Evolutionary conservation across 2,888 invertebrate genomes (phyloP), one percentile per base, ranked within the genome.

Genomic region (Melolontha melolontha): DNA sequence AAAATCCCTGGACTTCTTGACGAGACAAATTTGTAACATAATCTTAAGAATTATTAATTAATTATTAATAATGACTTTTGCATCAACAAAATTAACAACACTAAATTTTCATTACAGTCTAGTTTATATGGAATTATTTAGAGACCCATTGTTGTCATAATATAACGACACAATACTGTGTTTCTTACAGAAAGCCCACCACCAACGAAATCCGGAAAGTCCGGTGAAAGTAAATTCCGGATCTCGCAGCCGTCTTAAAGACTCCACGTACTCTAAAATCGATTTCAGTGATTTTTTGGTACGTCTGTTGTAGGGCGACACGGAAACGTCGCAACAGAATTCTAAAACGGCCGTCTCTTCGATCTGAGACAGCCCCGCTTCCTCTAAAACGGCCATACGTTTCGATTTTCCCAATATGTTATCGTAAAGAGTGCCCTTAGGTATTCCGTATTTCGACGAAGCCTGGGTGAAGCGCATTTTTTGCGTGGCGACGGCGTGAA

Each of bases 181-280:
- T 78, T 92, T 92, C 82, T 92, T 92, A 83, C 92, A 92, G 77
- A 92, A 92, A 0, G 92, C 92, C 92, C 92, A 92, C 92, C 92
- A 92, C 92, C 92, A 92, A 11, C 91, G 84, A 76, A 90, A 92
- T 0, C 91, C 91, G 17, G 89, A 88, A n/a, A 91, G 84, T n/a
- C 90, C 90, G 66, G 87, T 86, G 76, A 92, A 91, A 70, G 86
- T 82, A 78, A 92, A 92, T 71, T 85, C 86, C 1, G 91, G 90
- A 68, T 91, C 89, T 70, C 89, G 84, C 41, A 82, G 77, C 49
- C 86, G 84, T 74, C 87, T 84, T 67, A 92, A 79, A 74, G 87
- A 88, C 77, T 90, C 89, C n/a, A 92, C 91, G 76, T 87, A 92
- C 54, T 84, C 84, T 47, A 92, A 79, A 11, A 92, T 87, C 54